These are phyloP conservation scores for Dugesia japonica DNA, from an alignment of 2,888 invertebrate species.

Conservation along the genomic window DNA sequence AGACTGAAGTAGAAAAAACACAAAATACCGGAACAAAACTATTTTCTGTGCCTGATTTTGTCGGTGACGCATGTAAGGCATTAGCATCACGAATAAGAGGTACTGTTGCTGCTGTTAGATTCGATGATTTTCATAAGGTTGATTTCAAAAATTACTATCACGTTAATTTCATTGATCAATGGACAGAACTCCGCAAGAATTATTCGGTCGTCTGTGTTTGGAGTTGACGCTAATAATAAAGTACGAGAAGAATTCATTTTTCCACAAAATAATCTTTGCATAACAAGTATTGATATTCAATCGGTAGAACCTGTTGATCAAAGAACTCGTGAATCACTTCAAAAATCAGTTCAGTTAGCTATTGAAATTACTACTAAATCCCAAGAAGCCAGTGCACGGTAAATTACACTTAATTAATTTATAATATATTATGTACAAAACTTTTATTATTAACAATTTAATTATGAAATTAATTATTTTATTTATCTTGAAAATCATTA, in stretches of 20 bases:
- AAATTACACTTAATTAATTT: no score
- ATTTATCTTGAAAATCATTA: no score
- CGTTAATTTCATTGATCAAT: no score
- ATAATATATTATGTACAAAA: no score
- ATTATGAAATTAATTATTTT: no score
- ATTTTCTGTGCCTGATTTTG: constrained; percentile 44
- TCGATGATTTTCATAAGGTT: constrained; percentile 42
- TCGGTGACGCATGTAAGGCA: constrained; percentile 43
- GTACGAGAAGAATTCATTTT: constrained; percentile 46
- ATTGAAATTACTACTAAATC: constrained; percentile 52
- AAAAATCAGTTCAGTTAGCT: constrained; percentile 51
- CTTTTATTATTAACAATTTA: no score
- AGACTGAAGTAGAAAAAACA: not conserved
- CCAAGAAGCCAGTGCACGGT: constrained; percentile 43
- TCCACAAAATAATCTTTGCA: constrained; percentile 48
- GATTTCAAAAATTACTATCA: no score
- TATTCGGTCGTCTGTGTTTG: constrained; percentile 42
- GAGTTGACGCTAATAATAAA: constrained; percentile 36
- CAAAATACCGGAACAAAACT: constrained; percentile 34
- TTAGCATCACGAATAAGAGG: constrained; percentile 41
- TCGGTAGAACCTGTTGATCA: constrained; percentile 52
- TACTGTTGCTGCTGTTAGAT: constrained; percentile 40
- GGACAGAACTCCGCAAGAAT: constrained; percentile 40
- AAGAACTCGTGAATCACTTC: constrained; percentile 50
- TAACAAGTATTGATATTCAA: constrained; percentile 51